Evolutionary conservation across 2,113 vertebrate genomes (phyloP).

Genomic region (Alligator mississippiensis): DNA sequence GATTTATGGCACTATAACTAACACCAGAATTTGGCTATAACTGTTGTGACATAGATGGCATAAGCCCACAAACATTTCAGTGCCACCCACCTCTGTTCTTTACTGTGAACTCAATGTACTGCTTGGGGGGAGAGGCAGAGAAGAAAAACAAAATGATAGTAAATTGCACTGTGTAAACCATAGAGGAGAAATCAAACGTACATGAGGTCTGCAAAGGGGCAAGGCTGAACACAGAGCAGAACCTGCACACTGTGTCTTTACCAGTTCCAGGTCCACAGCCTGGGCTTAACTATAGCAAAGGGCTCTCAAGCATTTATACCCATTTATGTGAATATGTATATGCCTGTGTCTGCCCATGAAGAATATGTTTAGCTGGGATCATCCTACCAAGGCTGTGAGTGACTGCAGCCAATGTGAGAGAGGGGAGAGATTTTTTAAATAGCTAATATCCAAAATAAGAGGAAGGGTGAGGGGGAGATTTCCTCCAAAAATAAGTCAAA

Average conservation of each 20-base stretch:
- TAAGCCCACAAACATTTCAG: no score
- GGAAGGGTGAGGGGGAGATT: neutral
- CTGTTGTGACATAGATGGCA: neutral
- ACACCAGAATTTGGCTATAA: rapidly evolving
- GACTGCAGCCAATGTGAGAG: neutral
- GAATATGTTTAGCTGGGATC: neutral
- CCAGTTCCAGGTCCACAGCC: no score
- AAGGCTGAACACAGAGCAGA: neutral
- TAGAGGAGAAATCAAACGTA: neutral
- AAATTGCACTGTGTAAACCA: neutral
- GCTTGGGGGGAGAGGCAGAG: neutral
- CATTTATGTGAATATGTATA: neutral
- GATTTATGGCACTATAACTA: neutral
- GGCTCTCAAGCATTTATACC: neutral
- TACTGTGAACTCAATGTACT: neutral
- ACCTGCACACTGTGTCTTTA: no score
- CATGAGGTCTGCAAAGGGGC: neutral
- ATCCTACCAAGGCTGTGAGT: neutral
- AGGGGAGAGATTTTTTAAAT: neutral
- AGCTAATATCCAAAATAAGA: neutral
- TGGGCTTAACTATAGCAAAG: neutral
- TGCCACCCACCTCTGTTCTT: neutral
- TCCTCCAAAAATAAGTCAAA: neutral
- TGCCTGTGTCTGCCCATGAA: neutral
- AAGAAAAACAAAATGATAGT: neutral